Evolutionary conservation across 2,888 invertebrate genomes (phyloP), one percentile per base, ranked within the genome.

Genomic region (Hypsopygia costalis): DNA sequence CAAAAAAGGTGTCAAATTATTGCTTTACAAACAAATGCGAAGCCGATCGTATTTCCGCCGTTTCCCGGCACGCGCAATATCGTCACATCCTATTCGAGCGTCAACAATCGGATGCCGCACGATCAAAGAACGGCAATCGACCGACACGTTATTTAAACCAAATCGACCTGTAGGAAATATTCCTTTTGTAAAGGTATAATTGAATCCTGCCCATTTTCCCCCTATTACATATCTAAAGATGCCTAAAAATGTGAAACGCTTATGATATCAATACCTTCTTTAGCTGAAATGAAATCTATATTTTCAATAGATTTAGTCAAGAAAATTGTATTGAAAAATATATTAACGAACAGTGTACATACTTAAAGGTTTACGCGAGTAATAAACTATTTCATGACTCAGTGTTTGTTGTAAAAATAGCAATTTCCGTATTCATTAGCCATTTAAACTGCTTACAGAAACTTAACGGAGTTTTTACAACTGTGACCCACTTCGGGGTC

Each of bases 21-120:
- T 55, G 59, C 58, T 55, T 53, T 39, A 57, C 57, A 58, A 58
- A 61, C 62, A 63, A 61, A 51, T 48, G 54, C 39, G 36, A 51
- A 46, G 46, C 41, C 46, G 33, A 33, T 39, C 42, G 39, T 41
- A 56, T 50, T 51, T 55, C 55, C 53, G 43, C 29, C 39, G 3
- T 2, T 16, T 46, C 46, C 42, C 44, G 33, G 49, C 25, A 39
- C 16, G 4, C 38, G 44, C 52, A 51, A 55, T 51, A 51, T 49
- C 42, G 49, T 43, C 53, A 42, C 49, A 43, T 49, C 52, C 51
- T 40, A 41, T 53, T 52, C 40, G 43, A 30, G 45, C 25, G 16
- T 22, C 36, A 34, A 35, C 40, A 47, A 41, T 16, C 29, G 29
- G 25, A 25, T 25, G 25, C n/a, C 6, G 9, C 12, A 22, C 37